Evolutionary conservation across 2,113 vertebrate species (phyloP).

Genomic region (Eleginops maclovinus): DNA sequence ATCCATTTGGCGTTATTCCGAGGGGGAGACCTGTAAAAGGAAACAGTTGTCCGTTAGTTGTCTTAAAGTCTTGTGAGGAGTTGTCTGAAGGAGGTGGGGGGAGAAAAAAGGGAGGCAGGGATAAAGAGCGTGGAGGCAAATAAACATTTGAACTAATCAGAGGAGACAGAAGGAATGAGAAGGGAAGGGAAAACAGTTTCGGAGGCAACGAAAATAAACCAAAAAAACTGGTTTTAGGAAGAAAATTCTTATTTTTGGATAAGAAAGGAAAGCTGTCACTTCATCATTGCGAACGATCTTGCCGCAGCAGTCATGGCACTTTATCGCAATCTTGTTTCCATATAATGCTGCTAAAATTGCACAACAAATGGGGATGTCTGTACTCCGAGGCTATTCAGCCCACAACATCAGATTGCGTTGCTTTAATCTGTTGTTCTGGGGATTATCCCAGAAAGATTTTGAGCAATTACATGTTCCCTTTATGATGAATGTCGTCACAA

Average conservation of each 20-base stretch:
- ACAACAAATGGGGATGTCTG: conserved; percentile 60
- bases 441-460: conserved; percentile 74
- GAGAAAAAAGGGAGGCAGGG: not conserved
- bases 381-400: conserved; percentile 52
- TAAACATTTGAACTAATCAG: conserved; percentile 49
- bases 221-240: not conserved
- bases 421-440: conserved; percentile 77
- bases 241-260: conserved; percentile 25
- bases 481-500: conserved; percentile 61
- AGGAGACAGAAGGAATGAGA: conserved; percentile 17
- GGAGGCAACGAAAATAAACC: not conserved
- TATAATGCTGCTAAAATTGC: conserved; percentile 52
- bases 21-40: conserved; percentile 83
- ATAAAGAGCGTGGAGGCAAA: conserved; percentile 18
- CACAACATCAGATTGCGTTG: conserved; percentile 61
- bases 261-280: conserved; percentile 42
- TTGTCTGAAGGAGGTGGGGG: conserved; percentile 37
- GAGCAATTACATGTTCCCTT: conserved; percentile 61
- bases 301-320: conserved; percentile 43
- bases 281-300: conserved; percentile 49
- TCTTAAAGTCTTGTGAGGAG: conserved; percentile 39
- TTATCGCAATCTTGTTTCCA: conserved; percentile 49
- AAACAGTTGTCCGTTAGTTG: conserved; percentile 57
- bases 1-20: conserved; percentile 85
- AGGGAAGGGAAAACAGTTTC: not conserved